Conservation (phyloP, 2,113 vertebrate genomes). For the Daboia siamensis region DNA sequence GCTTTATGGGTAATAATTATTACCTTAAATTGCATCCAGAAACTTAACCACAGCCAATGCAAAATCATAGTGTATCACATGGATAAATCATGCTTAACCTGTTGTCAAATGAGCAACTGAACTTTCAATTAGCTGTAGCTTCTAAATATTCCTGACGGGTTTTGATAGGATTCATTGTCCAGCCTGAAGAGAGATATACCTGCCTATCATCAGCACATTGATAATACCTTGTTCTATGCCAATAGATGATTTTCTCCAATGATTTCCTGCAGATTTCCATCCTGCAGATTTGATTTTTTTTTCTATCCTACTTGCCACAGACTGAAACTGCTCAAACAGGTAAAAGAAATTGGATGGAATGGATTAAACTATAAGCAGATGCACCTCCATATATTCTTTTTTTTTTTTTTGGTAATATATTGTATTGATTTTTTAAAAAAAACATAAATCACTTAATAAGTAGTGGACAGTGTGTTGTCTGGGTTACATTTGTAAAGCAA, state of each 20-base stretch:
- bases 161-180: not conserved
- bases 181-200: not conserved
- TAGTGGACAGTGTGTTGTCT: too few relatives aligned
- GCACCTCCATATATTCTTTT: not conserved
- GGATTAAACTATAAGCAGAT: not conserved
- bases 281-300: not conserved
- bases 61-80: not conserved
- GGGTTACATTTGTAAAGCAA: too few relatives aligned
- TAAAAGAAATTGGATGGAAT: not conserved
- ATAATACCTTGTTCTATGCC: not conserved
- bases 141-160: not conserved
- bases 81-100: not conserved
- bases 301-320: not conserved
- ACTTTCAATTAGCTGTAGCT: not conserved
- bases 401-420: too few relatives aligned
- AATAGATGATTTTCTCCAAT: not conserved
- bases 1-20: not conserved
- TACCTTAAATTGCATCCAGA: not conserved
- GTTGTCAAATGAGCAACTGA: not conserved
- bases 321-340: not conserved
- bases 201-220: not conserved
- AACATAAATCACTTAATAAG: too few relatives aligned
- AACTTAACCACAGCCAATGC: not conserved
- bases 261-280: not conserved
- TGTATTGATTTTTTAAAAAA: too few relatives aligned